phyloP scores from a whole-genome alignment of 2,888 invertebrate species.

The Agrochola lota region DNA sequence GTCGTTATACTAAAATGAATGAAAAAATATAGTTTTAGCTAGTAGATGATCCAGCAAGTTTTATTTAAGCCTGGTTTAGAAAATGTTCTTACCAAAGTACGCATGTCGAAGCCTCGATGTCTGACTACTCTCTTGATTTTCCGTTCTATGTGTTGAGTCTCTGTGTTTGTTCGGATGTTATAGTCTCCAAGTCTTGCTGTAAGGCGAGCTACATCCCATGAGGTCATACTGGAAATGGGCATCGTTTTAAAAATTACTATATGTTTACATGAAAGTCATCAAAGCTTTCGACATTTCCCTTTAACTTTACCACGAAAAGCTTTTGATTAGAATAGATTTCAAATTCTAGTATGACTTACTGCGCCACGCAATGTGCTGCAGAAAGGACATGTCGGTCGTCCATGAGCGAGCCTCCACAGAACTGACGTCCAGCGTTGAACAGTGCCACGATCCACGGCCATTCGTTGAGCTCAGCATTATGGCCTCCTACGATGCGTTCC shows the following conservation, averaged over 20 bases:
- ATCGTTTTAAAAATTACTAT: background rate
- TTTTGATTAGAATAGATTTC: conserved; percentile 2
- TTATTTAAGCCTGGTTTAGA: background rate
- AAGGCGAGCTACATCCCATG: conserved; percentile 96
- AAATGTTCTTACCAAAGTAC: conserved; percentile 92
- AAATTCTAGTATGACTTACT: conserved; percentile 89
- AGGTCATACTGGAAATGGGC: conserved; percentile 93
- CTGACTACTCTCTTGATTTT: conserved; percentile 96
- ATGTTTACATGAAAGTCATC: background rate
- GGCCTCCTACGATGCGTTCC: conserved; percentile 96
- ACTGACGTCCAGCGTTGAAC: conserved; percentile 95
- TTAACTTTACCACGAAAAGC: background rate
- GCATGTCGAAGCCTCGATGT: conserved; percentile 95
- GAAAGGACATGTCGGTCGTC: conserved; percentile 95
- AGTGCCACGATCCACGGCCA: conserved; percentile 97
- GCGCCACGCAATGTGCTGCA: conserved; percentile 97
- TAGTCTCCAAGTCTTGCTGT: conserved; percentile 96
- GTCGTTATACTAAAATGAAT: conserved; percentile 93
- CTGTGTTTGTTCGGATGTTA: conserved; percentile 94
- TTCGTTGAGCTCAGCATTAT: conserved; percentile 94
- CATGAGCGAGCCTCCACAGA: conserved; percentile 96
- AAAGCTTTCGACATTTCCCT: background rate
- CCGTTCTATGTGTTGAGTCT: conserved; percentile 94
- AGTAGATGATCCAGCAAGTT: background rate
- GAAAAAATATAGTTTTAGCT: background rate